These are phyloP conservation scores for Ammodytes dubius DNA, from an alignment of 2,113 vertebrate genomes.

Conservation along the genomic window DNA sequence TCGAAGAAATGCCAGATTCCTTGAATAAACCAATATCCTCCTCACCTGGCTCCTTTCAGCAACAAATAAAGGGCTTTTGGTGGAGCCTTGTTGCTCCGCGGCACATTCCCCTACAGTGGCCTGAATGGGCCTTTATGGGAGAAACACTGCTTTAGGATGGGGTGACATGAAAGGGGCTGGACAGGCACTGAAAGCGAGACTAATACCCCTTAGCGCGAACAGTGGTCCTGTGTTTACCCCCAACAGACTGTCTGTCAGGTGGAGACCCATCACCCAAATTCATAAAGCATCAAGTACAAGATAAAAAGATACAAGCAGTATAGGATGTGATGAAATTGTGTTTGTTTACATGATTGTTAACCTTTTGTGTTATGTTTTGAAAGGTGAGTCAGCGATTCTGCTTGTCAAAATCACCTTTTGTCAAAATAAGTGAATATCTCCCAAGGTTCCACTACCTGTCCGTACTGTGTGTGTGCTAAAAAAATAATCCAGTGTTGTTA, in stretches of 20 bases:
- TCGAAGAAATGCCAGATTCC: slow-evolving; percentile 37
- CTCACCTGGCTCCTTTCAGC: slow-evolving; percentile 75
- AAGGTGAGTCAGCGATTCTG: too few relatives aligned
- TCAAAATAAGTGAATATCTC: too few relatives aligned
- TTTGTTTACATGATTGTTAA: slow-evolving; percentile 50
- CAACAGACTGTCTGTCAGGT: slow-evolving; percentile 55
- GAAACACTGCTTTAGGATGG: slow-evolving; percentile 75
- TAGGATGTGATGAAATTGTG: slow-evolving; percentile 81
- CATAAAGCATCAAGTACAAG: slow-evolving; percentile 47
- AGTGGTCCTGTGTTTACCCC: slow-evolving; percentile 69
- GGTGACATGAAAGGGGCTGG: slow-evolving; percentile 78
- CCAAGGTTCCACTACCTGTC: too few relatives aligned
- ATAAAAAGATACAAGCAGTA: slow-evolving; percentile 67
- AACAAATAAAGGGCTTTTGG: slow-evolving; percentile 65
- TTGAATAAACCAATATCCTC: slow-evolving; percentile 65
- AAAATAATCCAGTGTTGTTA: too few relatives aligned
- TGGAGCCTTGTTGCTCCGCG: slow-evolving; percentile 61
- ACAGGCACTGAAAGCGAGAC: slow-evolving; percentile 74
- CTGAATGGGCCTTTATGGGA: slow-evolving; percentile 80
- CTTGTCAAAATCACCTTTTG: too few relatives aligned
- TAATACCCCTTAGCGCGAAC: slow-evolving; percentile 72
- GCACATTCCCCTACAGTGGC: slow-evolving; percentile 72
- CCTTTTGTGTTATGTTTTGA: slow-evolving; percentile 31
- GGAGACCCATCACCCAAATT: slow-evolving; percentile 28
- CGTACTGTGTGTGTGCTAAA: too few relatives aligned